Percentiles rank a stretch among this genome's conserved stretches.
phyloP scores from a whole-genome alignment of 1,140 invertebrate genomes.

The Anadara kagoshimensis region DNA sequence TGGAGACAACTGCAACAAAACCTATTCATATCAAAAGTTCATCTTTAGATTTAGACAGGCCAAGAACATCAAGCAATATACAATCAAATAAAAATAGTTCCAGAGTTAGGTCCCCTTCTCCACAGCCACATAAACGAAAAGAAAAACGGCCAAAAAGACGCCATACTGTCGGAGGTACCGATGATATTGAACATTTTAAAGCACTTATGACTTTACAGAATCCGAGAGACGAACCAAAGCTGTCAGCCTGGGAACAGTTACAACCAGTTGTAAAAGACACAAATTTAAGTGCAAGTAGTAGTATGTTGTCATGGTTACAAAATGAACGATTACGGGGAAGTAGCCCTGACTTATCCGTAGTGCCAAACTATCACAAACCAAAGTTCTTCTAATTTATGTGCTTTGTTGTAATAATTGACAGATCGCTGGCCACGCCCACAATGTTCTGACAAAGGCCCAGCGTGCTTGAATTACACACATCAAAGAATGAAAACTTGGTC shows the following conservation, averaged over 20 bases:
- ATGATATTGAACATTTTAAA: constrained; percentile 84
- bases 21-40: background rate
- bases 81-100: constrained; percentile 4
- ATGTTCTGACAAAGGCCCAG: too few species aligned
- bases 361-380: constrained; percentile 11
- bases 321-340: constrained; percentile 61
- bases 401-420: too few species aligned
- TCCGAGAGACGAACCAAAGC: constrained; percentile 49
- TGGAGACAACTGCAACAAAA: constrained; percentile 26
- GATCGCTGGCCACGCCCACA: too few species aligned
- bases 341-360: constrained; percentile 57
- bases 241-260: constrained; percentile 75
- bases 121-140: constrained; percentile 30
- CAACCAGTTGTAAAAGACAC: constrained; percentile 49
- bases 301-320: constrained; percentile 62
- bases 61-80: background rate
- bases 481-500: too few species aligned
- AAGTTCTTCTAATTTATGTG: constrained; percentile 9
- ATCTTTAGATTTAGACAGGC: too few species aligned
- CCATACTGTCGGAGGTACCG: constrained; percentile 93
- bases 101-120: constrained; percentile 40
- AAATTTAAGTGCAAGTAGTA: constrained; percentile 36
- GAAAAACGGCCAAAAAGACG: constrained; percentile 75
- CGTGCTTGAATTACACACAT: too few species aligned
- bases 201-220: constrained; percentile 74